Percentiles rank a stretch among this genome's conserved stretches.
Conservation (phyloP, 2,113 vertebrate genomes). For the Australoheros scitulus region DNA sequence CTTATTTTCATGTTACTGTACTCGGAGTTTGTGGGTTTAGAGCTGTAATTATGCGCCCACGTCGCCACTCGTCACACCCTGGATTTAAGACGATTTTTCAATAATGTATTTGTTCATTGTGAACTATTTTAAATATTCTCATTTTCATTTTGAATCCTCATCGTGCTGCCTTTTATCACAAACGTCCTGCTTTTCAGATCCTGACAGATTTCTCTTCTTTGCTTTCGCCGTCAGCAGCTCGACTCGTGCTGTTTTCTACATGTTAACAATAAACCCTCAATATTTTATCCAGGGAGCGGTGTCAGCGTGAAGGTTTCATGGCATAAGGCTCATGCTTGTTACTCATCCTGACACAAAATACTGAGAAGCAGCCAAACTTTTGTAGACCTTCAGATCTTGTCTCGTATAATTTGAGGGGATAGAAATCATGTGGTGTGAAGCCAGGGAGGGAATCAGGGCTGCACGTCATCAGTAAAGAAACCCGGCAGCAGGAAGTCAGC, state of each 20-base stretch:
- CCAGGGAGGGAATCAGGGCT: too few relatives aligned
- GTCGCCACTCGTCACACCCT: slow-evolving; percentile 18
- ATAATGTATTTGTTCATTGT: slow-evolving; percentile 17
- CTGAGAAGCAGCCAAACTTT: not conserved
- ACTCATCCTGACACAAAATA: not conserved
- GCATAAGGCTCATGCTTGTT: not conserved
- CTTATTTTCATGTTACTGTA: slow-evolving; percentile 1
- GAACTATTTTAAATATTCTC: slow-evolving; percentile 33
- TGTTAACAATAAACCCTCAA: not conserved
- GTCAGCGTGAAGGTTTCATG: too few relatives aligned
- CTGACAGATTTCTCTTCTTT: not conserved
- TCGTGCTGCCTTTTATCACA: slow-evolving; percentile 7
- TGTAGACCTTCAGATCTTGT: not conserved
- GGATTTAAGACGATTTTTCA: slow-evolving; percentile 34
- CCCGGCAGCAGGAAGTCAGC: not conserved
- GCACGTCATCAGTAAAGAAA: not conserved
- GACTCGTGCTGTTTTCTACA: not conserved
- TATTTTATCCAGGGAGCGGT: not conserved
- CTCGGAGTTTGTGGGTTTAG: slow-evolving; percentile 24
- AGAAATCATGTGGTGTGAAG: too few relatives aligned
- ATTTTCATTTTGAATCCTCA: slow-evolving; percentile 9
- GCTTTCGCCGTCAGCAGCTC: not conserved
- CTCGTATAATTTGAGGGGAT: too few relatives aligned
- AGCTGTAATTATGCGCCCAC: slow-evolving; percentile 46
- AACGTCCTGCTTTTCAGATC: not conserved